phyloP scores from a whole-genome alignment of 2,113 vertebrate genomes.

The Chlorocebus sabaeus region DNA sequence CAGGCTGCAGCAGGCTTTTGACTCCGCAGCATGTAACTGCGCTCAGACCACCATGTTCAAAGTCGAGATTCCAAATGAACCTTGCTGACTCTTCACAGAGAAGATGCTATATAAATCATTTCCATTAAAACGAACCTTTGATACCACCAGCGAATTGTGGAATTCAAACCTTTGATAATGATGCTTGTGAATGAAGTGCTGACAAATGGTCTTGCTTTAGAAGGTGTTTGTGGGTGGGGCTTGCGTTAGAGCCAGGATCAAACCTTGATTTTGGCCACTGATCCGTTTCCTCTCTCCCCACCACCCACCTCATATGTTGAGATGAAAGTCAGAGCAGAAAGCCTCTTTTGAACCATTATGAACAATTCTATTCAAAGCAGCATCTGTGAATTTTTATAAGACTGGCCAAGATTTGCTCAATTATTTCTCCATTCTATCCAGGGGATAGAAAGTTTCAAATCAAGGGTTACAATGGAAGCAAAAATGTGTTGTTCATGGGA shows the following conservation, averaged over 20 bases:
- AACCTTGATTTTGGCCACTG: constrained; percentile 35
- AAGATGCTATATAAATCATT: constrained; percentile 23
- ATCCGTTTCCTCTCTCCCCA: constrained; percentile 45
- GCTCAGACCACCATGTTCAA: constrained; percentile 42
- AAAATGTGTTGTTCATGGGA: neutral
- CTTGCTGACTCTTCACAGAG: constrained; percentile 35
- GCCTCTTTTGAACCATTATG: constrained; percentile 46
- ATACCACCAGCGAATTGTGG: constrained; percentile 36
- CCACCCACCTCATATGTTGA: constrained; percentile 62
- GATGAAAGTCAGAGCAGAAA: constrained; percentile 70
- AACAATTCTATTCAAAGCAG: constrained; percentile 62
- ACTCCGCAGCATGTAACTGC: neutral
- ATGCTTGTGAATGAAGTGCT: constrained; percentile 27
- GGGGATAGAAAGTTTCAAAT: constrained; percentile 49
- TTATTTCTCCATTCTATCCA: constrained; percentile 52
- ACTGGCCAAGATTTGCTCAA: constrained; percentile 48
- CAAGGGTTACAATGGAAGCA: constrained; percentile 1
- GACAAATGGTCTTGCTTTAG: constrained; percentile 61
- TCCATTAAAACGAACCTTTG: constrained; percentile 44
- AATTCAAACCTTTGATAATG: constrained; percentile 32
- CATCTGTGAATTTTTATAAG: constrained; percentile 71
- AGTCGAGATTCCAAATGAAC: neutral
- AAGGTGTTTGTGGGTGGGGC: constrained; percentile 33
- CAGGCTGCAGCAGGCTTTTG: neutral
- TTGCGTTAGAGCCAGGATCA: constrained; percentile 32